Evolutionary conservation across 23 tunicate genomes (phyloP), one percentile per base, ranked within the genome.

Genomic region (Trididemnum clinides): DNA sequence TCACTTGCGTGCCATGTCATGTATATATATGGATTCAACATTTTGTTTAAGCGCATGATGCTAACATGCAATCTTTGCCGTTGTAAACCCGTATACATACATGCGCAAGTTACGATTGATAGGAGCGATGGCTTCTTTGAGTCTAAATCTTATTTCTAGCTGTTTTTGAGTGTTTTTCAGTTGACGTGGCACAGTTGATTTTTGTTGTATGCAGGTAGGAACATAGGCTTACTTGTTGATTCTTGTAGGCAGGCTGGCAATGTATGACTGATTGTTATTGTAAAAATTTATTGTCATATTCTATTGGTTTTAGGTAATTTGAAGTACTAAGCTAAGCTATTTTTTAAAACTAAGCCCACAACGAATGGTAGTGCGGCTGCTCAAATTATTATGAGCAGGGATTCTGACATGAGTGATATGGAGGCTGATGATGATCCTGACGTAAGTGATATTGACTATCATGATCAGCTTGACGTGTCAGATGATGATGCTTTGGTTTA

Each of bases 351-450:
- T n/a, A n/a, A n/a, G 21, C 18, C 69, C 21, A 12, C 23, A 62
- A 62, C 21, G 69, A 62, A 62, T 62, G 69, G 6, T 62, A 26
- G 69, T 62, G 27, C 18, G 18, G 69, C 69, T 18, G 69, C 69
- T 62, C 26, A 62, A 62, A 62, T 62, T 62, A 62, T 62, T 62
- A 62, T 62, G 26, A 62, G 69, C 69, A 62, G 27, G 27, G 69
- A 62, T 62, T 62, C 27, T 18, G 69, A 62, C 27, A 62, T 62
- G 69, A 62, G 23, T 62, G 69, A 21, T 62, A 4, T 12, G 69
- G 21, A 21, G 69, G n/a, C 4, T 62, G 27, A 21, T 62, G 26
- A 62, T 62, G 69, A 62, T 62, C 18, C 27, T 62, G 69, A 62
- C 69, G 21, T 21, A 12, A 62, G 27, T 21, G 18, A 4, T 62